Evolutionary conservation across 2,113 vertebrate genomes (phyloP).

Genomic region (Nothobranchius furzeri): DNA sequence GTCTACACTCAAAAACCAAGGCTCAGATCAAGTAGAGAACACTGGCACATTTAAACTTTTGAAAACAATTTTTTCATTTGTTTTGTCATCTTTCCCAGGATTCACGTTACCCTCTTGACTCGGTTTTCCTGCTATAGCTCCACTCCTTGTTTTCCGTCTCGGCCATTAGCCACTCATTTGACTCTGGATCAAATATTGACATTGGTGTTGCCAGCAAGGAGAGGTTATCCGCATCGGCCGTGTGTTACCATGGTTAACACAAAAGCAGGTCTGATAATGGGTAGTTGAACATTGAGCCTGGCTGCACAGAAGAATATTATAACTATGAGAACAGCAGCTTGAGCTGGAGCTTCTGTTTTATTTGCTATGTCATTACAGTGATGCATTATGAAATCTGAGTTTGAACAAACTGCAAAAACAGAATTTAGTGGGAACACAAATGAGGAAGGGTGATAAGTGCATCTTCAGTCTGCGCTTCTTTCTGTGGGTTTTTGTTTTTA

Average conservation of each 20-base stretch:
- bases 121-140: constrained; percentile 10
- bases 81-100: not conserved
- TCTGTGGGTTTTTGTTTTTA: not conserved
- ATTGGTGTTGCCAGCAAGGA: constrained; percentile 50
- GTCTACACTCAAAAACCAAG: not conserved
- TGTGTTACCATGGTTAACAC: constrained; percentile 1
- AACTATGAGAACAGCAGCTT: constrained; percentile 1
- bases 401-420: too few relatives aligned
- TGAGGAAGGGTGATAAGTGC: too few relatives aligned
- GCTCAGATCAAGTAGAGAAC: not conserved
- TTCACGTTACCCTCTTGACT: not conserved
- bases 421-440: too few relatives aligned
- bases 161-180: constrained; percentile 43
- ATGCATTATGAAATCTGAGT: too few relatives aligned
- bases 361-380: too few relatives aligned
- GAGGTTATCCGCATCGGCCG: not conserved
- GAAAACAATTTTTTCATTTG: not conserved
- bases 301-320: not conserved
- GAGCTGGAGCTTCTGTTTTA: too few relatives aligned
- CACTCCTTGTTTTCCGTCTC: constrained; percentile 23
- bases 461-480: not conserved
- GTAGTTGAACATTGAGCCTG: not conserved
- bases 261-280: not conserved
- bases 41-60: not conserved
- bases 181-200: constrained; percentile 76